Conservation (phyloP, 2,888 invertebrate species). For the Coleophora flavipennella region DNA sequence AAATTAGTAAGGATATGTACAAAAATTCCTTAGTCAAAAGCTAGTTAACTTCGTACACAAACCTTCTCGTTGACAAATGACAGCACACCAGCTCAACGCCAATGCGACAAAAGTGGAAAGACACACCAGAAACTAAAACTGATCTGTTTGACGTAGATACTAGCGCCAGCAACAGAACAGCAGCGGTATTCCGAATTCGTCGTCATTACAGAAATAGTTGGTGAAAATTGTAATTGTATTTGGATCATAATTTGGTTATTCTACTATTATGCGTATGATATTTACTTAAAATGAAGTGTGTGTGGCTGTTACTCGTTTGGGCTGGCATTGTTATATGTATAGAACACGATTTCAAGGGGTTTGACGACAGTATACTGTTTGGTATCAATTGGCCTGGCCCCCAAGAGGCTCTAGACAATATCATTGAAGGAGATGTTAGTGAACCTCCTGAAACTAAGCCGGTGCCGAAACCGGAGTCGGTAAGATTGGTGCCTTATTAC, state of each 20-base stretch:
- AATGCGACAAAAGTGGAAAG: conserved; percentile 20
- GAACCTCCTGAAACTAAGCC: conserved; percentile 9
- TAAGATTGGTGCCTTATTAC: too few species aligned
- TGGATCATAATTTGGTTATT: too few species aligned
- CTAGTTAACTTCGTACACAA: conserved; percentile 6
- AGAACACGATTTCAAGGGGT: conserved; percentile 79
- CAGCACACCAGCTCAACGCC: conserved; percentile 42
- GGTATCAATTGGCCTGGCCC: conserved; percentile 84
- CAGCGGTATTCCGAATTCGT: too few species aligned
- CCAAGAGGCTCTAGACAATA: conserved; percentile 30
- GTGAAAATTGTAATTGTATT: too few species aligned
- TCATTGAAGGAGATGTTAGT: conserved; percentile 33
- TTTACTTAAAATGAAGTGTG: conserved; percentile 33
- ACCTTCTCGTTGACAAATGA: conserved; percentile 39
- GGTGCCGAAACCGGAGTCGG: too few species aligned
- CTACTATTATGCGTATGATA: conserved; percentile 12
- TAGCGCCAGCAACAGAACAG: too few species aligned
- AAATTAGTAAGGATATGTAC: too few species aligned
- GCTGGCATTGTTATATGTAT: conserved; percentile 31
- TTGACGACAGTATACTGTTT: conserved; percentile 87
- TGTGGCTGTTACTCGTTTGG: conserved; percentile 31
- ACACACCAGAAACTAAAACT: too few species aligned
- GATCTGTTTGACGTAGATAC: too few species aligned
- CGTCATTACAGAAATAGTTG: too few species aligned
- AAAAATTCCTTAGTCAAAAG: too few species aligned